phyloP scores from a whole-genome alignment of 2,797 vertebrate species.

The Danio jaintianensis region DNA sequence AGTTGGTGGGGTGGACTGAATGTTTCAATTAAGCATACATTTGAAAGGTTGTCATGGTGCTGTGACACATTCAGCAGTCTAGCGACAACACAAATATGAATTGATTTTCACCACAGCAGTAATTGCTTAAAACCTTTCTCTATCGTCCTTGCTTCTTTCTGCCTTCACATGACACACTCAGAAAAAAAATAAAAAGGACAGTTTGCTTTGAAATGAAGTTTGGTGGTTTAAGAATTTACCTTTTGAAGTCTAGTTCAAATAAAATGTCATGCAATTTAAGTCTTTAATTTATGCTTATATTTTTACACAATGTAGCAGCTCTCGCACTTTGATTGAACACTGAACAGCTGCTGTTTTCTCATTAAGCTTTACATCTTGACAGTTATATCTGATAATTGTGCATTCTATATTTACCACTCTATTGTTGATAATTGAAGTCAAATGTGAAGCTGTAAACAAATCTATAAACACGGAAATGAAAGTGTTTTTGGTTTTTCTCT shows the following conservation, averaged over 20 bases:
- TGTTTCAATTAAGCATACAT: neutral
- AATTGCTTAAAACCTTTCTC: neutral
- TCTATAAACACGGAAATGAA: no score
- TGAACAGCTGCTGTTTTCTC: neutral
- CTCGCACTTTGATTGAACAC: neutral
- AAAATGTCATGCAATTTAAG: neutral
- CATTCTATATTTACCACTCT: no score
- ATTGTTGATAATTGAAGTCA: no score
- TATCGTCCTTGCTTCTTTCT: neutral
- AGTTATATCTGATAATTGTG: no score
- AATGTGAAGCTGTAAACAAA: no score
- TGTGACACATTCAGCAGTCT: neutral
- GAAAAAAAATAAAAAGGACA: neutral
- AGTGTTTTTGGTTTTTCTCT: no score
- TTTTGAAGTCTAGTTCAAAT: neutral
- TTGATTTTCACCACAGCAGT: neutral
- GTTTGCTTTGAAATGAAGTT: neutral
- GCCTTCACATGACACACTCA: neutral
- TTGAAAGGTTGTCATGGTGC: constrained; percentile 24
- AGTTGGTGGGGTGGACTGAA: neutral
- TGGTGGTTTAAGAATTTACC: neutral
- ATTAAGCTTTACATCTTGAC: no score
- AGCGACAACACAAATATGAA: constrained; percentile 16
- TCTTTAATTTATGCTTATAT: neutral
- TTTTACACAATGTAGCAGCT: neutral